Percentiles rank a stretch among this genome's conserved stretches.
Conservation (phyloP, 1,140 invertebrate species). For the Amyelois transitella region DNA sequence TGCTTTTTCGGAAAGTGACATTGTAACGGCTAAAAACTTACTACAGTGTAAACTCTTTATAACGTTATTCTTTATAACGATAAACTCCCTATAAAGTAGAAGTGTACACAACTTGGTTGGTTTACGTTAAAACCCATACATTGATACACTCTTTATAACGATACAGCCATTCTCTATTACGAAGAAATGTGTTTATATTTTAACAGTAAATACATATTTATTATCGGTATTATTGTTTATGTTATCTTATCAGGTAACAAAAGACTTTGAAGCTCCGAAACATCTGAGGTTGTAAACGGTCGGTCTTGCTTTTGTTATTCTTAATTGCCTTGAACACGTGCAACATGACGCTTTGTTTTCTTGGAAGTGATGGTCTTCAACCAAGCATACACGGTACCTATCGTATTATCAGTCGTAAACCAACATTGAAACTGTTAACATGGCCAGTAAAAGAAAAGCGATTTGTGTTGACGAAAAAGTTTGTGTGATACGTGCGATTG, state of each 20-base stretch:
- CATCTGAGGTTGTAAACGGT: background rate
- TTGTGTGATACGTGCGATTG: conserved; percentile 17
- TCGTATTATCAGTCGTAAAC: conserved; percentile 5
- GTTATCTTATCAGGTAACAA: conserved; percentile 10
- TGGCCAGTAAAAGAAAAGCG: background rate
- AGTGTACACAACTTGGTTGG: too few relatives aligned
- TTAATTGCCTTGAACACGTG: conserved; percentile 2
- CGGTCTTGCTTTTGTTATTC: background rate
- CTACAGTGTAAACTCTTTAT: too few relatives aligned
- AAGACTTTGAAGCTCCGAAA: too few relatives aligned
- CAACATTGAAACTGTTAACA: conserved; percentile 5
- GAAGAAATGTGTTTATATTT: too few relatives aligned
- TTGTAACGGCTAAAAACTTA: conserved; percentile 12
- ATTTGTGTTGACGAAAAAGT: conserved; percentile 10
- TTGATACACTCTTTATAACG: too few relatives aligned
- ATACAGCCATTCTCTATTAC: too few relatives aligned
- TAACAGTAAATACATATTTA: background rate
- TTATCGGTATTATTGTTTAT: conserved; percentile 9
- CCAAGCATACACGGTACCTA: conserved; percentile 3
- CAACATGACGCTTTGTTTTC: background rate
- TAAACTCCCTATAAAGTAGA: too few relatives aligned
- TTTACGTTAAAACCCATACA: too few relatives aligned
- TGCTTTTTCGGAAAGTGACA: conserved; percentile 7
- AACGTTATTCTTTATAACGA: too few relatives aligned
- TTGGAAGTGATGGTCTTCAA: too few relatives aligned